Evolutionary conservation across 2,888 invertebrate genomes (phyloP).

Genomic region (Tetanocera ferruginea): DNA sequence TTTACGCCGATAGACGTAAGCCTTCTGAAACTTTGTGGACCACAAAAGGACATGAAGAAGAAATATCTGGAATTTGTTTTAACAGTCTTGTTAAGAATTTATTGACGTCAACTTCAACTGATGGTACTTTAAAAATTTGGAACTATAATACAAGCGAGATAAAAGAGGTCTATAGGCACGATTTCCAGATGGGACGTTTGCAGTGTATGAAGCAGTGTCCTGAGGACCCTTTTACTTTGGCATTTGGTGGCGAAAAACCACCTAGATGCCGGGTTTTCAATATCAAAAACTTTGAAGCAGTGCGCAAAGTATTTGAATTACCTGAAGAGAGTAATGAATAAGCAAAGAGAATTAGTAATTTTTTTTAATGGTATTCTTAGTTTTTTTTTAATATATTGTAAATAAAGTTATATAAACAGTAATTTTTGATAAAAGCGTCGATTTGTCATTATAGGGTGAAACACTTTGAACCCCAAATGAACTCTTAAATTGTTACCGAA

Average conservation of each 20-base stretch:
- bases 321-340: conserved; percentile 45
- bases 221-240: conserved; percentile 85
- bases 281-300: conserved; percentile 67
- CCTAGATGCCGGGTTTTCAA: conserved; percentile 77
- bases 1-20: conserved; percentile 81
- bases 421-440: too few relatives aligned
- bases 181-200: conserved; percentile 79
- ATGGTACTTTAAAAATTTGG: conserved; percentile 90
- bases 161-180: conserved; percentile 67
- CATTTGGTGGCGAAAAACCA: conserved; percentile 88
- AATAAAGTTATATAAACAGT: too few relatives aligned
- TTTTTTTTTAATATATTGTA: too few relatives aligned
- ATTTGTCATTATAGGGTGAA: too few relatives aligned
- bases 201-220: conserved; percentile 83
- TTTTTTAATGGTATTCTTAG: too few relatives aligned
- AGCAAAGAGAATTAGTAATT: too few relatives aligned
- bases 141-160: conserved; percentile 71
- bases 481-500: too few relatives aligned
- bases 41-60: conserved; percentile 83
- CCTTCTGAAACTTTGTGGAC: conserved; percentile 78
- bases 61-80: conserved; percentile 85
- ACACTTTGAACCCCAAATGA: too few relatives aligned
- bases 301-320: conserved; percentile 62
- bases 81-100: conserved; percentile 81
- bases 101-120: conserved; percentile 83